These are phyloP conservation scores for Potamarius usumacintae DNA, from an alignment of 2,113 vertebrate genomes.

Conservation along the genomic window DNA sequence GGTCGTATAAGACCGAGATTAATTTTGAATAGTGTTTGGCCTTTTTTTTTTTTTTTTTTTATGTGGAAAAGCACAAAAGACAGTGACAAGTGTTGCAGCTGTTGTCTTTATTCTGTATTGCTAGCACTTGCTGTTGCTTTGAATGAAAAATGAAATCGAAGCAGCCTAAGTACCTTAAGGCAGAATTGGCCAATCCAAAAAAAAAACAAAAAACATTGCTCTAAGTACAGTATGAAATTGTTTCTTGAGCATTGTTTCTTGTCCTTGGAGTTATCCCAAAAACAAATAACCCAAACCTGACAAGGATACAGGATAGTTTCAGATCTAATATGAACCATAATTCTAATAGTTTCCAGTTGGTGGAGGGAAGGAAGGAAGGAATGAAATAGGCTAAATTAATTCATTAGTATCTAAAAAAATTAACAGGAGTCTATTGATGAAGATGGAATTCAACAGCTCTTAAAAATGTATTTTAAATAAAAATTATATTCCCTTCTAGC, in stretches of 20 bases:
- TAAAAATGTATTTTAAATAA: too few relatives aligned
- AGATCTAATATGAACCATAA: neutral
- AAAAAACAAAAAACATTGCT: neutral
- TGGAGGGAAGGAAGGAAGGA: neutral
- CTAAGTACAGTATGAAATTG: neutral
- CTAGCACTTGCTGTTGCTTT: neutral
- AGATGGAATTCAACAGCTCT: neutral
- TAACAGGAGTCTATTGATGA: neutral
- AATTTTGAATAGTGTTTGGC: neutral
- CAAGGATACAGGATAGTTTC: neutral
- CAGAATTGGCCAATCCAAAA: neutral
- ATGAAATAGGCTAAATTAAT: neutral
- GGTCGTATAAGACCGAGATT: neutral
- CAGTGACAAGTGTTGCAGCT: neutral
- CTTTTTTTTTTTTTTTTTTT: neutral
- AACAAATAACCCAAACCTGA: neutral
- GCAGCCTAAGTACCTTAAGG: neutral
- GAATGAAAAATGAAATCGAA: neutral
- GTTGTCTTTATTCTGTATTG: neutral
- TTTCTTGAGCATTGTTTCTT: neutral
- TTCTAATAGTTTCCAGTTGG: neutral
- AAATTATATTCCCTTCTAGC: too few relatives aligned
- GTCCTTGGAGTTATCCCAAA: neutral
- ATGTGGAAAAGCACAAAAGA: neutral
- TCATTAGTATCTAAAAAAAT: too few relatives aligned